These are phyloP conservation scores for Scaeva pyrastri DNA, from an alignment of 2,888 invertebrate species.

Conservation along the genomic window DNA sequence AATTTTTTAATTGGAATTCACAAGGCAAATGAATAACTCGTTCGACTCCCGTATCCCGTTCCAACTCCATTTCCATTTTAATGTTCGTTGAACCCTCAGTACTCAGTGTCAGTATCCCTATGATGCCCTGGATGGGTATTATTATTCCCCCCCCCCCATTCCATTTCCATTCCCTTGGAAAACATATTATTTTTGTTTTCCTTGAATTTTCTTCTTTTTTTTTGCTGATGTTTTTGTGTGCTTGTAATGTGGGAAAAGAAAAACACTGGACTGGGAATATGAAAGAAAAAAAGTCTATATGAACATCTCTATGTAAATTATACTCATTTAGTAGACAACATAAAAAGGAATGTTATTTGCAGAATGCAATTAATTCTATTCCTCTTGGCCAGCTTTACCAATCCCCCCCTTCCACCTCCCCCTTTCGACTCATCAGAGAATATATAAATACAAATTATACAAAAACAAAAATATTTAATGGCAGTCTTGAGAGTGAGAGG, in stretches of 20 bases:
- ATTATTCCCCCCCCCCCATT: no score
- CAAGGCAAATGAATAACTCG: conserved; percentile 44
- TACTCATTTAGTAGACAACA: neutral
- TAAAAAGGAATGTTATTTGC: conserved; percentile 41
- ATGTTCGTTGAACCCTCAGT: conserved; percentile 34
- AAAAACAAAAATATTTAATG: conserved; percentile 17
- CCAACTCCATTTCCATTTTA: conserved; percentile 21
- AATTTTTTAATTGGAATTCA: conserved; percentile 47
- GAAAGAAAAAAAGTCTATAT: neutral
- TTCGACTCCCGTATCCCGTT: no score
- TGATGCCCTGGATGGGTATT: conserved; percentile 20
- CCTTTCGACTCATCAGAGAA: neutral
- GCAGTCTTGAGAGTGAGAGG: conserved; percentile 9
- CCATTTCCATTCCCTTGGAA: conserved; percentile 3
- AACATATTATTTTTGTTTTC: neutral
- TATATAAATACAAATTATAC: conserved; percentile 8
- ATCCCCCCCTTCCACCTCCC: no score
- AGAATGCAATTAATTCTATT: conserved; percentile 39
- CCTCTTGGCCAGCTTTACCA: conserved; percentile 3
- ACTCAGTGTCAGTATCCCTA: neutral
- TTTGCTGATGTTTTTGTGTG: conserved; percentile 9
- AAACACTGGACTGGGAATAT: conserved; percentile 30
- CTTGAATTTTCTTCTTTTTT: conserved; percentile 12
- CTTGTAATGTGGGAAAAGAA: conserved; percentile 33
- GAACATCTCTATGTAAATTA: neutral